Evolutionary conservation across 2,888 invertebrate species (phyloP).

Genomic region (Drosophila sordidula): DNA sequence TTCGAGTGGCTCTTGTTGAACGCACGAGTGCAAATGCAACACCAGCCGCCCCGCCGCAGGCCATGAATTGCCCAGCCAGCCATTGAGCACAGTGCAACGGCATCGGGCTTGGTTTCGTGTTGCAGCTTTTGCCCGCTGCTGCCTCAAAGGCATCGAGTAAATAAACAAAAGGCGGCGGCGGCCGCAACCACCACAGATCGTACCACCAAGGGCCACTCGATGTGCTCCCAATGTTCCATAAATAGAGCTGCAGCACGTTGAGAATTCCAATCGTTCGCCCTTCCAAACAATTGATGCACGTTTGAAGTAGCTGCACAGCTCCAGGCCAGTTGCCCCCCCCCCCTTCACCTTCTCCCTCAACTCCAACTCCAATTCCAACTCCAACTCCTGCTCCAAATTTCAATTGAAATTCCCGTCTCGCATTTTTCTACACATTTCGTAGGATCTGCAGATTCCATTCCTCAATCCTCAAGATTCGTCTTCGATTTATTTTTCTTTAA

Average conservation of each 20-base stretch:
- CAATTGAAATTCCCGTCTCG: conserved; percentile 40
- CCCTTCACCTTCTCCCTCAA: conserved; percentile 4
- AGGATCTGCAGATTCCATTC: conserved; percentile 28
- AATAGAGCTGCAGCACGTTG: conserved; percentile 64
- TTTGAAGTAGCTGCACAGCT: conserved; percentile 62
- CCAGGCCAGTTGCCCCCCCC: not conserved
- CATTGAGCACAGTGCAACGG: conserved; percentile 62
- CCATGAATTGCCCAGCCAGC: conserved; percentile 6
- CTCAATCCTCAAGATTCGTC: not conserved
- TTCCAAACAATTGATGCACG: conserved; percentile 73
- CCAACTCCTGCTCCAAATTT: conserved; percentile 22
- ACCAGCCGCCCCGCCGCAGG: conserved; percentile 4
- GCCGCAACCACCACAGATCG: conserved; percentile 43
- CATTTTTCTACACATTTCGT: conserved; percentile 32
- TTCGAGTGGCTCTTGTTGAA: conserved; percentile 51
- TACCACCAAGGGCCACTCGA: conserved; percentile 52
- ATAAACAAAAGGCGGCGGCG: conserved; percentile 57
- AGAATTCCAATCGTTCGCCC: conserved; percentile 60
- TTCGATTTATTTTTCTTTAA: not conserved
- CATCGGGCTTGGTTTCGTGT: conserved; percentile 49
- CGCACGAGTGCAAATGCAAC: conserved; percentile 56
- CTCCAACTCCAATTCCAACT: conserved; percentile 4
- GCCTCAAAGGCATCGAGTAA: conserved; percentile 41
- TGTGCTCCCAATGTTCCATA: conserved; percentile 69
- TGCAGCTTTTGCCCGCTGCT: conserved; percentile 27